Conservation (phyloP, 2,113 vertebrate species). For the Addax nasomaculatus region DNA sequence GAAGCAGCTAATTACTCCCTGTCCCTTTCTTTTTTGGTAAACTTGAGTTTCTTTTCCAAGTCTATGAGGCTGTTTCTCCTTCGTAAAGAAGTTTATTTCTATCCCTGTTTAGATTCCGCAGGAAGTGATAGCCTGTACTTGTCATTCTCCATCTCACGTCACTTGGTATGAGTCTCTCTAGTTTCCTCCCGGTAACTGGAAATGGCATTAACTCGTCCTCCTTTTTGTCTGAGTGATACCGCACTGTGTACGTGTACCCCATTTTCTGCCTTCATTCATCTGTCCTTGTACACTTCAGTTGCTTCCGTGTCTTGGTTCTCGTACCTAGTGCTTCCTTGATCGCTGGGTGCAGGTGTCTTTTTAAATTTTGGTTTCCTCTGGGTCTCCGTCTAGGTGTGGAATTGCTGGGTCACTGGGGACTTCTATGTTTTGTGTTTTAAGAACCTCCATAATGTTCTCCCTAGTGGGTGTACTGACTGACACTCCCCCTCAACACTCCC, state of each 20-base stretch:
- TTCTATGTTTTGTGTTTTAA: background rate
- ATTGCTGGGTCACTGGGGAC: background rate
- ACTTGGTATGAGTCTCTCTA: background rate
- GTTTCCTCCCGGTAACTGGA: background rate
- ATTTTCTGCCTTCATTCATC: rapidly evolving
- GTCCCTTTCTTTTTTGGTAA: background rate
- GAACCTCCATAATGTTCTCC: background rate
- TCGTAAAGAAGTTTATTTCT: background rate
- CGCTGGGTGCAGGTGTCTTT: background rate
- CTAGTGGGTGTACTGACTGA: background rate
- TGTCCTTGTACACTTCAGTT: background rate
- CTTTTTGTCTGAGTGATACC: background rate
- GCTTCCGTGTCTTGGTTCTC: background rate
- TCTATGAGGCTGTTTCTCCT: background rate
- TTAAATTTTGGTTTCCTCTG: background rate
- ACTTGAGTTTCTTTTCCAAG: background rate
- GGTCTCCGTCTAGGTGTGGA: background rate
- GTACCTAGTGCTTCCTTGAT: background rate
- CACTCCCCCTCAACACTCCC: background rate
- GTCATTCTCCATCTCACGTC: background rate
- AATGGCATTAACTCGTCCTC: background rate
- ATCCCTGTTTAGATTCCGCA: background rate
- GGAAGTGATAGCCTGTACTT: background rate
- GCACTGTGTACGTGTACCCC: rapidly evolving
- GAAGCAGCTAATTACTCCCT: background rate